A percentile compares a stretch with the other conserved stretches of the same genome.
Conservation (phyloP, 2,888 invertebrate genomes). For the Silvanus unidentatus region DNA sequence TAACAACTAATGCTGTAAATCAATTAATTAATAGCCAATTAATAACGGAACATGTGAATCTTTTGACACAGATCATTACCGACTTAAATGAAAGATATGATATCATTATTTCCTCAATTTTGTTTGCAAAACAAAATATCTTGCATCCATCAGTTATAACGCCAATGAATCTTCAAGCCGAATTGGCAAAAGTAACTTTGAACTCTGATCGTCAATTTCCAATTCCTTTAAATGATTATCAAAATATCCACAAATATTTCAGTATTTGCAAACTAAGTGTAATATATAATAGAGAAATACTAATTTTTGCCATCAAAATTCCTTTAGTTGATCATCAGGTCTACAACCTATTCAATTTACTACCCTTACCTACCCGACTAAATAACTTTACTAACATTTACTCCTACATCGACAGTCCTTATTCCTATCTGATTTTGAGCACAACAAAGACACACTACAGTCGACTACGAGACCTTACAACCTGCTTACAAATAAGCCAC, state of each 20-base stretch:
- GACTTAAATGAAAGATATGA: slow-evolving; percentile 6
- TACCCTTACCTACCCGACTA: background rate
- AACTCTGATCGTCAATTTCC: background rate
- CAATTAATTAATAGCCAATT: background rate
- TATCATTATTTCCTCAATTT: slow-evolving; percentile 6
- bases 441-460: slow-evolving; percentile 11
- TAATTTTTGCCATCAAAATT: slow-evolving; percentile 11
- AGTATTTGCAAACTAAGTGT: slow-evolving; percentile 5
- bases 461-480: slow-evolving; percentile 8
- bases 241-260: slow-evolving; percentile 7
- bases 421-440: slow-evolving; percentile 12
- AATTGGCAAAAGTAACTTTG: slow-evolving; percentile 7
- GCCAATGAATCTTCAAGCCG: slow-evolving; percentile 7
- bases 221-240: background rate
- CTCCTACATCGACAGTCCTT: slow-evolving; percentile 10
- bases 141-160: slow-evolving; percentile 10
- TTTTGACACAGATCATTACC: background rate
- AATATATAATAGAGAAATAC: slow-evolving; percentile 6
- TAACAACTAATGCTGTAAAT: background rate
- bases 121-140: slow-evolving; percentile 10
- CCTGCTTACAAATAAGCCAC: slow-evolving; percentile 4
- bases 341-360: background rate
- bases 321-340: slow-evolving; percentile 8
- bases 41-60: background rate
- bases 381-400: slow-evolving; percentile 6